Evolutionary conservation across 2,797 vertebrate species (phyloP).

Genomic region (Labeo calbasu): DNA sequence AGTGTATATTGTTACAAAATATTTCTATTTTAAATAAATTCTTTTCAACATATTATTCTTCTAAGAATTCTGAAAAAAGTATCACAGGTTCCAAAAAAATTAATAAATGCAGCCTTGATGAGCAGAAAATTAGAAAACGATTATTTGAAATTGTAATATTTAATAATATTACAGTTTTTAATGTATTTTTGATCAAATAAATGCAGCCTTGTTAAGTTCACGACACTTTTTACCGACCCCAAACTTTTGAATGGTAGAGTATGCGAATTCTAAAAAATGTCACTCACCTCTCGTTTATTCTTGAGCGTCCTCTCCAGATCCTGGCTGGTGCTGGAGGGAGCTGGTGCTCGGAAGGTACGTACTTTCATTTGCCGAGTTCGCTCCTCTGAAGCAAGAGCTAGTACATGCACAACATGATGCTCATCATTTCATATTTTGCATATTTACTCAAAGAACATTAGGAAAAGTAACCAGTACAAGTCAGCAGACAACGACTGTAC

Average conservation of each 20-base stretch:
- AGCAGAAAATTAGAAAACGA: background rate
- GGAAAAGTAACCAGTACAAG: background rate
- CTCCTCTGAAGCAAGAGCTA: slow-evolving; percentile 96
- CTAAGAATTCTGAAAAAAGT: too few relatives aligned
- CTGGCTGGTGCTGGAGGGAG: slow-evolving; percentile 91
- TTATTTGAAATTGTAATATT: background rate
- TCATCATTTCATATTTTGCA: background rate
- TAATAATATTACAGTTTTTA: background rate
- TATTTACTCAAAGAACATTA: slow-evolving; percentile 4
- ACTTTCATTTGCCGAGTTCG: slow-evolving; percentile 92
- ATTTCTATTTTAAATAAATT: too few relatives aligned
- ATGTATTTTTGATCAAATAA: background rate
- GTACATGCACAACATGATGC: slow-evolving; percentile 39
- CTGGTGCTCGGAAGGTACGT: slow-evolving; percentile 88
- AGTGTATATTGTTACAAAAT: too few relatives aligned
- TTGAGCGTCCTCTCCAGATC: slow-evolving; percentile 93
- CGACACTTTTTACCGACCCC: background rate
- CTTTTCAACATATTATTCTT: too few relatives aligned
- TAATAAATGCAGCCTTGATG: too few relatives aligned
- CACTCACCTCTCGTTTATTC: slow-evolving; percentile 85
- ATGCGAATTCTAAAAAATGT: background rate
- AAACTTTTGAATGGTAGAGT: background rate
- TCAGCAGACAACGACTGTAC: slow-evolving; percentile 66
- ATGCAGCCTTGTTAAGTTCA: background rate
- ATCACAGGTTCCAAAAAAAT: too few relatives aligned